phyloP scores from a whole-genome alignment of 2,113 vertebrate species.

The Meleagris gallopavo region DNA sequence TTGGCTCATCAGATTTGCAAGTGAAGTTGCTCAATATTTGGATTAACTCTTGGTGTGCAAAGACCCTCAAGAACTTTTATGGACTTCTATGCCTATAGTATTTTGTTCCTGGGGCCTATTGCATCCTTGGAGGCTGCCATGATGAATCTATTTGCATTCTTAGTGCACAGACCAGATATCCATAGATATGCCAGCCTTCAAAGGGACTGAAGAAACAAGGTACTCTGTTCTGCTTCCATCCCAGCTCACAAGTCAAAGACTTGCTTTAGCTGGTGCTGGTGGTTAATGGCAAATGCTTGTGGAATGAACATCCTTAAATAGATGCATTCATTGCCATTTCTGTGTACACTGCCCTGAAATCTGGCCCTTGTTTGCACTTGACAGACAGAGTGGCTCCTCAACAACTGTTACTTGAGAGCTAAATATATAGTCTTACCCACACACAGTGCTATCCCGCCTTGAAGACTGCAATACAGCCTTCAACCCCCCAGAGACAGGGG shows the following conservation, averaged over 20 bases:
- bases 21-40: rapidly evolving
- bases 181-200: background rate
- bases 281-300: background rate
- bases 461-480: background rate
- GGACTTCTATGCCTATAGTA: rapidly evolving
- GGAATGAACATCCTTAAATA: background rate
- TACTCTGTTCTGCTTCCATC: background rate
- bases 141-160: background rate
- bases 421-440: slow-evolving; percentile 4
- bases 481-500: rapidly evolving
- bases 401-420: background rate
- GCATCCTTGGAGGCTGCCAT: background rate
- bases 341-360: background rate
- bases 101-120: background rate
- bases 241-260: background rate
- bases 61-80: background rate
- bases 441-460: background rate
- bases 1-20: background rate
- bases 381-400: background rate
- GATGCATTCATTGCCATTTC: background rate
- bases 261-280: background rate
- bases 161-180: background rate
- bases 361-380: background rate
- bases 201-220: background rate
- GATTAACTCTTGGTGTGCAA: background rate